phyloP scores from a whole-genome alignment of 2,113 vertebrate genomes.

The Motacilla tschutschensis region DNA sequence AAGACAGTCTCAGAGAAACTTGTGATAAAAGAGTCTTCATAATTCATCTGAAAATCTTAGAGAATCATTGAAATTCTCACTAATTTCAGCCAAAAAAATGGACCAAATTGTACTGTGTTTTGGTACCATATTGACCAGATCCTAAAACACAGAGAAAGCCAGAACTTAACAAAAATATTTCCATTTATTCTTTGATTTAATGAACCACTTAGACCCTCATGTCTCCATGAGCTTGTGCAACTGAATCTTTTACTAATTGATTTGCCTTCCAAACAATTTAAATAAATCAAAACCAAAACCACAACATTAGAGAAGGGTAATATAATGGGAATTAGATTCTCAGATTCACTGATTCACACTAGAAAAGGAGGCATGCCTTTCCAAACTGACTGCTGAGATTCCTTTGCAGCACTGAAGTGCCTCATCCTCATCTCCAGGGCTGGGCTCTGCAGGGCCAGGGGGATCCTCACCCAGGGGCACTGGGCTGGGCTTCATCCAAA shows the following conservation, averaged over 20 bases:
- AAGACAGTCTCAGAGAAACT: neutral
- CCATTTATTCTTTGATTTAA: neutral
- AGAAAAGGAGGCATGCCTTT: neutral
- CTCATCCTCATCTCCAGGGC: neutral
- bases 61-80: neutral
- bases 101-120: neutral
- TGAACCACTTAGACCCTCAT: neutral
- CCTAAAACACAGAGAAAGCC: neutral
- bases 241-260: neutral
- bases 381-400: neutral
- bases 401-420: neutral
- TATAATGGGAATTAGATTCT: neutral
- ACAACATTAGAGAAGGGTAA: neutral
- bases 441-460: neutral
- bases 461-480: accelerated
- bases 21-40: neutral
- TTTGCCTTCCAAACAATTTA: neutral
- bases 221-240: neutral
- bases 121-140: neutral
- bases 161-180: neutral
- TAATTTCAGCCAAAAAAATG: neutral
- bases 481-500: neutral
- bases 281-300: neutral
- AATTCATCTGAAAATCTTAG: neutral
- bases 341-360: neutral